phyloP scores from a whole-genome alignment of 2,797 vertebrate species.

The Sebastes elongatus region DNA sequence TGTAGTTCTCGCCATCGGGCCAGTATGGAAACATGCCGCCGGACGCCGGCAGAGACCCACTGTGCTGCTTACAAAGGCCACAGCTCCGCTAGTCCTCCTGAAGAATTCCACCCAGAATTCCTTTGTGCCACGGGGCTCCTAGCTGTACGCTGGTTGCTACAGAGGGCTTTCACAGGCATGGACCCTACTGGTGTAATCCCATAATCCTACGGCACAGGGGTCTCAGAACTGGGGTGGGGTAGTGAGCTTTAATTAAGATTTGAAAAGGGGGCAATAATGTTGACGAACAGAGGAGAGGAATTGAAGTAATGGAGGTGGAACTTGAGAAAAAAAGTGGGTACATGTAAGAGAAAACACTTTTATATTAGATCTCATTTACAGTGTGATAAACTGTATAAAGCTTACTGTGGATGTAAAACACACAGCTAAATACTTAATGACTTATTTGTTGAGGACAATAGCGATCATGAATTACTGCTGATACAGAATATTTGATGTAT shows the following conservation, averaged over 20 bases:
- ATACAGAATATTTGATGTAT: conserved; percentile 41
- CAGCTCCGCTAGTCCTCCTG: conserved; percentile 88
- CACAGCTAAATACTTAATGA: conserved; percentile 26
- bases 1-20: conserved; percentile 28
- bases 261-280: conserved; percentile 72
- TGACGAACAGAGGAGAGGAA: conserved; percentile 60
- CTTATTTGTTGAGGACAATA: conserved; percentile 26
- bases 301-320: conserved; percentile 28
- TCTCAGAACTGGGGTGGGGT: conserved; percentile 88
- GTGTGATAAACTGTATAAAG: neutral
- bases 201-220: conserved; percentile 96
- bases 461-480: conserved; percentile 43
- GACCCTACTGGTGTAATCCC: conserved; percentile 94
- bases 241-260: conserved; percentile 97
- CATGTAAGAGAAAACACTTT: conserved; percentile 11
- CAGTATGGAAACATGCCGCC: conserved; percentile 83
- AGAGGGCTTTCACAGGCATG: conserved; percentile 92
- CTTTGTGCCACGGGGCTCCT: conserved; percentile 89
- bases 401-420: conserved; percentile 16
- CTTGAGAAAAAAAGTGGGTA: neutral
- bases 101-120: conserved; percentile 87
- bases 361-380: conserved; percentile 3
- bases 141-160: conserved; percentile 88
- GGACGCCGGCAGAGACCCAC: conserved; percentile 82
- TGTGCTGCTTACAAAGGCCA: conserved; percentile 91